Evolutionary conservation across 2,888 invertebrate species (phyloP).

Genomic region (Heliconius aoede): DNA sequence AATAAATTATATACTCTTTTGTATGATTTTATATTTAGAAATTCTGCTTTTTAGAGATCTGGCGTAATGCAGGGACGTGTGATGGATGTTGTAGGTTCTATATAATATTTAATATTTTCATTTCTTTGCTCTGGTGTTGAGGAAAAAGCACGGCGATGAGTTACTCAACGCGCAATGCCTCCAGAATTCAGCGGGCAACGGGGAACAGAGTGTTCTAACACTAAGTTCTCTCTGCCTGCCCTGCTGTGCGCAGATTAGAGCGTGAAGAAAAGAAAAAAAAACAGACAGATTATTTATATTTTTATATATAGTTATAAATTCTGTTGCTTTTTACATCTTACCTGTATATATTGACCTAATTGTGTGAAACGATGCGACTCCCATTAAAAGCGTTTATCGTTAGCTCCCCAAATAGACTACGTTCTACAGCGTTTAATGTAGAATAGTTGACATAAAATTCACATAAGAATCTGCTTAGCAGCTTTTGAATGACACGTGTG

Average conservation of each 20-base stretch:
- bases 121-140: too few relatives aligned
- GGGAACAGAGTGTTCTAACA: too few relatives aligned
- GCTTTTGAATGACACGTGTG: neutral
- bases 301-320: neutral
- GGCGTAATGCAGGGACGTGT: too few relatives aligned
- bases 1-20: neutral
- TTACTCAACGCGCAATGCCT: too few relatives aligned
- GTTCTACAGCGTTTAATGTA: neutral
- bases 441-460: conserved; percentile 6
- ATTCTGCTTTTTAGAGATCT: neutral
- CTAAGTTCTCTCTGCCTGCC: too few relatives aligned
- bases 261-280: too few relatives aligned
- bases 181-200: too few relatives aligned
- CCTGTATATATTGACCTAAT: neutral
- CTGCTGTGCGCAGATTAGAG: too few relatives aligned
- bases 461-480: neutral
- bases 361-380: neutral
- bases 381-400: neutral
- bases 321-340: neutral
- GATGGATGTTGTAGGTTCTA: too few relatives aligned
- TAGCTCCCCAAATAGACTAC: neutral
- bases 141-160: too few relatives aligned
- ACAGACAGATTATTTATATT: neutral
- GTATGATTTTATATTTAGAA: neutral
- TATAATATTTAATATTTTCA: too few relatives aligned